These are phyloP conservation scores for Gastracanthus pulcherrimus DNA, from an alignment of 2,888 invertebrate species.

Conservation along the genomic window DNA sequence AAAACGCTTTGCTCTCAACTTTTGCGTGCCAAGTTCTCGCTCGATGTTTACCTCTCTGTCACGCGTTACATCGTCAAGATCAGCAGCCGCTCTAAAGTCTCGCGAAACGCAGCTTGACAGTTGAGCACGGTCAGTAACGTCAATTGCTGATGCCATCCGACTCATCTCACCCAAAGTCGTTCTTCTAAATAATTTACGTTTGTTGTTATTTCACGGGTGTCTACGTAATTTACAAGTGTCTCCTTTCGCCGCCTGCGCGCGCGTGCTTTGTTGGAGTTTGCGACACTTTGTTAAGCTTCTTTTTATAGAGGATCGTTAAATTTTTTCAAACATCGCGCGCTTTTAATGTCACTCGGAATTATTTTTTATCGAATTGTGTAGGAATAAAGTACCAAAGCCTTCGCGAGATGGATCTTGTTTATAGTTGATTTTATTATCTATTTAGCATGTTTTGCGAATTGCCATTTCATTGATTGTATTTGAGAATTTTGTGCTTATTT, in stretches of 20 bases:
- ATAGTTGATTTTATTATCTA: neutral
- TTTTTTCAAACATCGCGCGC: neutral
- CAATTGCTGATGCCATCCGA: neutral
- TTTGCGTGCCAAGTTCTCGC: neutral
- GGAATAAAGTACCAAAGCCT: neutral
- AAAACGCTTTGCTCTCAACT: neutral
- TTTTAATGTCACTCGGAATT: constrained; percentile 16
- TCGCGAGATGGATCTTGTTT: neutral
- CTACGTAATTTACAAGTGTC: constrained; percentile 27
- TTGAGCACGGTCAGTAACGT: constrained; percentile 62
- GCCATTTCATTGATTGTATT: neutral
- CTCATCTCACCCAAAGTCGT: constrained; percentile 12
- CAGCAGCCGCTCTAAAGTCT: neutral
- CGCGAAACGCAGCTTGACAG: constrained; percentile 29
- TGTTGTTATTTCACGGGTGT: constrained; percentile 15
- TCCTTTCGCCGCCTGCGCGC: too few species aligned
- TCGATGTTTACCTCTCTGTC: neutral
- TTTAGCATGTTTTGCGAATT: neutral
- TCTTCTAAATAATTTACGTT: constrained; percentile 31
- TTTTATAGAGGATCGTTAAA: constrained; percentile 28
- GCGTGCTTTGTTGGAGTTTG: constrained; percentile 16
- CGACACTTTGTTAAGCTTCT: constrained; percentile 4
- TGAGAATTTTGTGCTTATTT: too few species aligned
- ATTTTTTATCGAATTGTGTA: neutral
- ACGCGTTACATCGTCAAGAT: neutral